Conservation (phyloP, 2,888 invertebrate genomes). For the Pyrochroa serraticornis region DNA sequence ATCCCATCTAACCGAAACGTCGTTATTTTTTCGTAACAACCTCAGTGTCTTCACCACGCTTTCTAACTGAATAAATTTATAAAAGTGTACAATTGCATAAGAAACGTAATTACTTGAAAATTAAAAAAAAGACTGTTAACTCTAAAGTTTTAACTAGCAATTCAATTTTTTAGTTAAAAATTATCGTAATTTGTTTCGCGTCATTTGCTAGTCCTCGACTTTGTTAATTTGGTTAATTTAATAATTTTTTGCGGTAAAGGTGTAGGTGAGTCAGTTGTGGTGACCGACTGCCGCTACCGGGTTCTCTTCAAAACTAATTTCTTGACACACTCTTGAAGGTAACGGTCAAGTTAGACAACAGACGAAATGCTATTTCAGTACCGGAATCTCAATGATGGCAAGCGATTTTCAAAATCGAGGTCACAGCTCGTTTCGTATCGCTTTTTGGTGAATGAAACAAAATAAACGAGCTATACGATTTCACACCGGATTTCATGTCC, state of each 20-base stretch:
- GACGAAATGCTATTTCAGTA: neutral
- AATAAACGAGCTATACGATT: neutral
- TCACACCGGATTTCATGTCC: too few species aligned
- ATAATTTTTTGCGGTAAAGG: neutral
- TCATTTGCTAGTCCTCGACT: neutral
- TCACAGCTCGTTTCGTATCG: neutral
- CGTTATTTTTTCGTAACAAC: too few species aligned
- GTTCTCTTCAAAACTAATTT: constrained; percentile 28
- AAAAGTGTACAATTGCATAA: neutral
- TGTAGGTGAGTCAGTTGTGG: constrained; percentile 24
- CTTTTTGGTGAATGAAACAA: too few species aligned
- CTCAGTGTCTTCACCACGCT: constrained; percentile 22
- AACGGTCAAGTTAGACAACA: constrained; percentile 1
- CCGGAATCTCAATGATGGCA: neutral
- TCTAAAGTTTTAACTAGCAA: too few species aligned
- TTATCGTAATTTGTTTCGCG: too few species aligned
- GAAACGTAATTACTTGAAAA: neutral
- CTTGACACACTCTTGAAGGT: constrained; percentile 30
- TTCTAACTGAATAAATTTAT: constrained; percentile 25
- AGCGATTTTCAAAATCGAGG: neutral
- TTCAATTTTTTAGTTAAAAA: neutral
- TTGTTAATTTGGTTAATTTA: too few species aligned
- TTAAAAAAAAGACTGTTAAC: too few species aligned
- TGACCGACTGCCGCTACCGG: constrained; percentile 35
- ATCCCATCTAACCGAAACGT: too few species aligned